A percentile compares a stretch with the other conserved stretches of the same genome.
Conservation (phyloP, 2,888 invertebrate species). For the Drosophila ustulata region DNA sequence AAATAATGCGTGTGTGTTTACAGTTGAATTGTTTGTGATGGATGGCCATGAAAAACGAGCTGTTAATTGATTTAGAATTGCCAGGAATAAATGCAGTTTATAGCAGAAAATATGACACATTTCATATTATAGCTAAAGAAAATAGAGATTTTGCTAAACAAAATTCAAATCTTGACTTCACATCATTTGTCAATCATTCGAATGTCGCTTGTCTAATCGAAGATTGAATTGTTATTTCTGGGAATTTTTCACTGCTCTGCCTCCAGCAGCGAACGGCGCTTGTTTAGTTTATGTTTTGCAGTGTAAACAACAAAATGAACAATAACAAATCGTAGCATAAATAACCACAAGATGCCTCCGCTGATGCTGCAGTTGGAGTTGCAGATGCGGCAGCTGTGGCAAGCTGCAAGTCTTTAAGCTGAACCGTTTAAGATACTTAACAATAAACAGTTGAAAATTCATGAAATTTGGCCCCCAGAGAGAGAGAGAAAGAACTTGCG, state of each 20-base stretch:
- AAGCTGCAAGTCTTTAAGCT: conserved; percentile 23
- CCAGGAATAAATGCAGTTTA: not conserved
- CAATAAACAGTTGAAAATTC: conserved; percentile 52
- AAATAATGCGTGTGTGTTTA: conserved; percentile 13
- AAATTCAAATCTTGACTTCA: not conserved
- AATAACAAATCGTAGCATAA: conserved; percentile 57
- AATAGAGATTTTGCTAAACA: no score
- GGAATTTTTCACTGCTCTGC: conserved; percentile 22
- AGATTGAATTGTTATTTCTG: conserved; percentile 13
- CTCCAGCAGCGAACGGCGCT: conserved; percentile 68
- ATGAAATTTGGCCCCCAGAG: conserved; percentile 40
- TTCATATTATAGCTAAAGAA: no score
- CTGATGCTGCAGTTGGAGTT: conserved; percentile 28
- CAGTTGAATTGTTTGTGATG: conserved; percentile 13
- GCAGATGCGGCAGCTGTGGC: conserved; percentile 26
- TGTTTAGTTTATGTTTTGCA: conserved; percentile 71
- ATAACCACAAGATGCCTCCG: conserved; percentile 39
- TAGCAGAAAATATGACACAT: not conserved
- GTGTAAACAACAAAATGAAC: conserved; percentile 61
- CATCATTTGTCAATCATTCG: not conserved
- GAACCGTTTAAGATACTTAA: conserved; percentile 43
- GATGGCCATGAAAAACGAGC: not conserved
- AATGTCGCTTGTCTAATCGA: conserved; percentile 3
- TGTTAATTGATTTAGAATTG: not conserved
- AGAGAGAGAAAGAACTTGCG: not conserved